Base-by-base conservation (phyloP, 1,140 invertebrate genomes). In the Neodiprion pinetum region DNA sequence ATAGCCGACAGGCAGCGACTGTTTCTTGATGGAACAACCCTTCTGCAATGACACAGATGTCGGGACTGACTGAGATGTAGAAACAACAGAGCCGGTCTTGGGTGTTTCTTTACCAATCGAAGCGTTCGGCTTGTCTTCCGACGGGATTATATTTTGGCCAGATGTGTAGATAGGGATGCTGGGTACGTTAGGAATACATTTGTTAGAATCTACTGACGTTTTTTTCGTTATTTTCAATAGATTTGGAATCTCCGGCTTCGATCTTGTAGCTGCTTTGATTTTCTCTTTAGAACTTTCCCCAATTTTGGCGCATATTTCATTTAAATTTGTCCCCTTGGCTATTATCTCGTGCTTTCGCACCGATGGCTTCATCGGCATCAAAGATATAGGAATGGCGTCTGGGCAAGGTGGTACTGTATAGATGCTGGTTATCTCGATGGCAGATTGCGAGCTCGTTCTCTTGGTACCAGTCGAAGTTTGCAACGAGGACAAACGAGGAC, bases 281-380 rank as follows among this genome's bases (percentile, higher is more conserved):
- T 87, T 89, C 49, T 89, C 87, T 40, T 88, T 88, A 0, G 87
- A 85, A 69, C 84, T 88, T 17, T 88, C 87, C 0, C 87, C 87
- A 7, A 86, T 86, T 69, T 88, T 89, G 0, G 80, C 79, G 10
- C 83, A 86, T 17, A 86, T 87, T 3, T 88, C 86, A 21, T 86
- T 86, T 0, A 85, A 68, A 72, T 83, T 85, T 0, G 82, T 80
- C 53, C 85, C 82, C 53, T 88, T 88, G 0, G 86, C 79, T n/a
- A 83, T 81, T 1, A 83, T 71, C 14, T 85, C 84, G 61, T 85
- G 83, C 17, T 88, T 89, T 1, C 87, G 80, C 14, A 84, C 75
- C 0, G 78, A 79, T 9, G 83, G 79, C 70, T 88, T 88, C 84
- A 88, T 87, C 50, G 87, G 71, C 84, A 88, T 87, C 50, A 88